Percentiles rank a stretch among this genome's conserved stretches.
phyloP scores from a whole-genome alignment of 2,888 invertebrate genomes.

The Cantharis nigra region DNA sequence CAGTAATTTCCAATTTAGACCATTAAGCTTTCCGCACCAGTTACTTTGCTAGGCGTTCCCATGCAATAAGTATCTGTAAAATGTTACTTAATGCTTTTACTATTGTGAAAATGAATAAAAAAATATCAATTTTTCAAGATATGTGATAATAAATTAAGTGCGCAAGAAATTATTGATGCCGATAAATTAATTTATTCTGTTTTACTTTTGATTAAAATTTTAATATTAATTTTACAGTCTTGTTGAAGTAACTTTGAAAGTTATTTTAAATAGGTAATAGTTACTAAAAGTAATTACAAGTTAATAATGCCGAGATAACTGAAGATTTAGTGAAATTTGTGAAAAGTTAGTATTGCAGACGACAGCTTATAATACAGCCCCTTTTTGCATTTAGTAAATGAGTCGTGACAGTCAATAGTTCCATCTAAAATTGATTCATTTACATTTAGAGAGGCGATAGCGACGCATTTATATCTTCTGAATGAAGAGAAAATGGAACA shows the following conservation, averaged over 20 bases:
- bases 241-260: neutral
- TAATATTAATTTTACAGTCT: neutral
- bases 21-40: slow-evolving; percentile 16
- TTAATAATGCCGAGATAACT: slow-evolving; percentile 17
- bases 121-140: neutral
- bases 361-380: slow-evolving; percentile 23
- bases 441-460: slow-evolving; percentile 30
- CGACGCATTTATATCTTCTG: slow-evolving; percentile 28
- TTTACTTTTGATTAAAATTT: neutral
- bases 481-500: slow-evolving; percentile 28
- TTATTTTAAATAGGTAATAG: slow-evolving; percentile 8
- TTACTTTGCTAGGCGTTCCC: slow-evolving; percentile 7
- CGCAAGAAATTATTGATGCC: no score
- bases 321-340: slow-evolving; percentile 18
- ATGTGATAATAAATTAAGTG: neutral
- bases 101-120: neutral
- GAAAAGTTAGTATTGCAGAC: slow-evolving; percentile 20
- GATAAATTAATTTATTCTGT: neutral
- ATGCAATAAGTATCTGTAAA: neutral
- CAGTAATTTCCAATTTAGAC: slow-evolving; percentile 17
- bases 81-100: neutral
- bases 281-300: slow-evolving; percentile 8
- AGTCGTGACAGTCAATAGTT: slow-evolving; percentile 28
- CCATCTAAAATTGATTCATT: slow-evolving; percentile 28
- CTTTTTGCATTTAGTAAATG: slow-evolving; percentile 25